Conservation (phyloP, 2,888 invertebrate genomes). For the Folsomia candida region DNA sequence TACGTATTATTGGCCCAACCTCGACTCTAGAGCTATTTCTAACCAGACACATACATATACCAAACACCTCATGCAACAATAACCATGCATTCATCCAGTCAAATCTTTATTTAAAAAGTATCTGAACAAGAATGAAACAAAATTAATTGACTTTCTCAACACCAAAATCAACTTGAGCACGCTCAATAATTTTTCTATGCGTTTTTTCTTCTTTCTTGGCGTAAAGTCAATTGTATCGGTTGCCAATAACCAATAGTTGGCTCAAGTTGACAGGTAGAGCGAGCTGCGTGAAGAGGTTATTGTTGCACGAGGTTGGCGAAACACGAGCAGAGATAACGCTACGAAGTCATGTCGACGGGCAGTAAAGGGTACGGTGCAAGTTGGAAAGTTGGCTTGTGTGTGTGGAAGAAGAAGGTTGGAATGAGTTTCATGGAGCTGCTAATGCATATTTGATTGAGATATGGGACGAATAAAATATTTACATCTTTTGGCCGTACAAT, state of each 20-base stretch:
- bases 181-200: background rate
- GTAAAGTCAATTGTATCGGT: background rate
- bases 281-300: background rate
- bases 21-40: background rate
- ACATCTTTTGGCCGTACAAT: background rate
- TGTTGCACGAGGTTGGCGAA: background rate
- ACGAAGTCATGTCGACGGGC: background rate
- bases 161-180: background rate
- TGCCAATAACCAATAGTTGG: background rate
- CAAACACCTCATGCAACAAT: no score
- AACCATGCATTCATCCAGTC: no score
- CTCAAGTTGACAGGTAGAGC: background rate
- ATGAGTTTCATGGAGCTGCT: background rate
- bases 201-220: background rate
- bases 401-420: background rate
- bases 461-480: constrained; percentile 7
- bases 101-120: no score
- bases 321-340: background rate
- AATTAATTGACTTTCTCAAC: background rate
- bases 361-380: background rate
- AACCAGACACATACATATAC: no score
- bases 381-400: background rate
- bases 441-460: constrained; percentile 4
- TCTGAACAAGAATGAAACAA: background rate
- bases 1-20: background rate